These are phyloP conservation scores for Salvelinus fontinalis DNA, from an alignment of 2,113 vertebrate genomes.

Conservation along the genomic window DNA sequence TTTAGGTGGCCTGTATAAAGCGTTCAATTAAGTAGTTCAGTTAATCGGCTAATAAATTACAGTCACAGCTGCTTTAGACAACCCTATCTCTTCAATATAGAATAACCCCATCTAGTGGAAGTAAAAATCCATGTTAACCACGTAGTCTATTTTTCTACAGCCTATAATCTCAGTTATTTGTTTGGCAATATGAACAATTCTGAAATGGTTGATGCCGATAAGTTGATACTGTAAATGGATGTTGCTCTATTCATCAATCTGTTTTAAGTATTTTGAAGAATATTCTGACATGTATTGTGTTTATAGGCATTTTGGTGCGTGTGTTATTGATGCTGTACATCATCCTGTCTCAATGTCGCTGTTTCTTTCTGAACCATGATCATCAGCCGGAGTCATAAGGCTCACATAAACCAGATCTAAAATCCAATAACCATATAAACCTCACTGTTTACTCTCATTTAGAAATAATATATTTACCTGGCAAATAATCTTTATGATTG, in stretches of 20 bases:
- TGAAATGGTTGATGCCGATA: too few relatives aligned
- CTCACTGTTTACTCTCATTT: neutral
- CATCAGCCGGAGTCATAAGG: neutral
- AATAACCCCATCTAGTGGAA: slow-evolving; percentile 56
- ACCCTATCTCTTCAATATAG: slow-evolving; percentile 11
- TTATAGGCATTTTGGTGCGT: neutral
- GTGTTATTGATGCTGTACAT: neutral
- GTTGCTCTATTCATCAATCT: too few relatives aligned
- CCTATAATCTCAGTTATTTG: neutral
- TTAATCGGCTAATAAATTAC: neutral
- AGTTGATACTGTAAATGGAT: too few relatives aligned
- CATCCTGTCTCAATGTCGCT: neutral
- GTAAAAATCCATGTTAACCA: neutral
- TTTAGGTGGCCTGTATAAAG: neutral
- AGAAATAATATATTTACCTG: neutral
- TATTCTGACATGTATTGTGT: neutral
- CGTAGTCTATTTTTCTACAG: neutral
- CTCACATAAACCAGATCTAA: neutral
- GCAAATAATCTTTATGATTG: neutral
- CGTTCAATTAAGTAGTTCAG: neutral
- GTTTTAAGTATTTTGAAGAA: too few relatives aligned
- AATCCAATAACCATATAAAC: neutral
- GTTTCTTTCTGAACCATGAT: neutral
- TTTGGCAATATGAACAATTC: neutral
- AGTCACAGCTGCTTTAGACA: neutral